Conservation (phyloP, 2,888 invertebrate genomes). For the Agrotis exclamationis region DNA sequence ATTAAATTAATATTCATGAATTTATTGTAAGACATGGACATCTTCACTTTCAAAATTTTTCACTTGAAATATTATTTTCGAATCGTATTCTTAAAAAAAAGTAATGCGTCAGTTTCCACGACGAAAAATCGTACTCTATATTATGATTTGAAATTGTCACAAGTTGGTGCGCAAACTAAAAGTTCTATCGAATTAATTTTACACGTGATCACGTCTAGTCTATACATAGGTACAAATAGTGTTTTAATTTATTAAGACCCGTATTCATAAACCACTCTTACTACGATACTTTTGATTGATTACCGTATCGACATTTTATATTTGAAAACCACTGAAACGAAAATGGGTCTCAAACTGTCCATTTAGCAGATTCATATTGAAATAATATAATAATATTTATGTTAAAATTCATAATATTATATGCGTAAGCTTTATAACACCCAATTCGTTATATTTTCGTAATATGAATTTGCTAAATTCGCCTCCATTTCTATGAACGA, state of each 20-base stretch:
- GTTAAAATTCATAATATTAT: no score
- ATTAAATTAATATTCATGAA: not conserved
- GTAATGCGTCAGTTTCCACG: slow-evolving; percentile 56
- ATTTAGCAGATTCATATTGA: no score
- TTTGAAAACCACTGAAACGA: no score
- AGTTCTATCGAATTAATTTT: slow-evolving; percentile 50
- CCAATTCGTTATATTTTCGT: no score
- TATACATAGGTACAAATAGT: slow-evolving; percentile 84
- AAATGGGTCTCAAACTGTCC: no score
- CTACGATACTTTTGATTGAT: not conserved
- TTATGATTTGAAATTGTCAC: slow-evolving; percentile 47
- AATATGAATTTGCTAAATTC: no score
- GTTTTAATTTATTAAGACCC: slow-evolving; percentile 75
- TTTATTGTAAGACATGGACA: not conserved
- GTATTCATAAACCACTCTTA: slow-evolving; percentile 26
- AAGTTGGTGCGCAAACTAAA: slow-evolving; percentile 39
- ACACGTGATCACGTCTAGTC: slow-evolving; percentile 65
- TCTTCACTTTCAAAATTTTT: not conserved
- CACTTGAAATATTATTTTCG: no score
- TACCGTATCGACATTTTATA: not conserved
- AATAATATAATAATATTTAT: no score
- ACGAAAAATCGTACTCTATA: slow-evolving; percentile 29
- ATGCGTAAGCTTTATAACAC: no score
- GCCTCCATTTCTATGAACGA: no score
- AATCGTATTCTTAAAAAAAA: slow-evolving; percentile 10